Percentiles rank a stretch among this genome's conserved stretches.
Evolutionary conservation across 2,797 vertebrate genomes (phyloP).

Genomic region (Eulemur albifrons): DNA sequence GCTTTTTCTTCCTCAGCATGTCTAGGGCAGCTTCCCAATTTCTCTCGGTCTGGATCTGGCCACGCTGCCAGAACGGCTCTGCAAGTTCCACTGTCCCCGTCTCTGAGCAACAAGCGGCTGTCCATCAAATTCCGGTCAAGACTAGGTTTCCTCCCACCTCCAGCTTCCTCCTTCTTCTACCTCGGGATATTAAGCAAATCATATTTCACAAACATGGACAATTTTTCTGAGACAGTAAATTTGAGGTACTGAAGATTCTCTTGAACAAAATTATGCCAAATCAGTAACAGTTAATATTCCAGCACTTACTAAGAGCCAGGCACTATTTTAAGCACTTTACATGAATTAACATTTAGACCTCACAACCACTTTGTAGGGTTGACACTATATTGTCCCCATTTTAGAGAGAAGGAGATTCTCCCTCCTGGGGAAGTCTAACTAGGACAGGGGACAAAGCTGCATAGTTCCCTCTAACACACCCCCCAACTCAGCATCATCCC

Average conservation of each 20-base stretch:
- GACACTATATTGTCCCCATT: neutral
- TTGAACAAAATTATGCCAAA: slow-evolving; percentile 20
- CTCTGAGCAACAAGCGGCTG: neutral
- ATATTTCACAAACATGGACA: neutral
- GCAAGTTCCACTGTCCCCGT: neutral
- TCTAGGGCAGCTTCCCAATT: neutral
- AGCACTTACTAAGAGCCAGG: neutral
- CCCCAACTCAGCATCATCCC: accelerated
- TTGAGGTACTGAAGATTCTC: neutral
- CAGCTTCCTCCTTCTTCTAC: neutral
- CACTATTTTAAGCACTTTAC: neutral
- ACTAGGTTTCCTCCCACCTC: neutral
- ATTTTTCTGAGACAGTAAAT: neutral
- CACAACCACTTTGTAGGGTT: neutral
- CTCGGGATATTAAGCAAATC: neutral
- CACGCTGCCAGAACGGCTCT: neutral
- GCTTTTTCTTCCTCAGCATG: neutral
- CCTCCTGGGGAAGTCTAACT: neutral
- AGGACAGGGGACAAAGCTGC: neutral
- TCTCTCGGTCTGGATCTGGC: neutral
- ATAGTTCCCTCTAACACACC: neutral
- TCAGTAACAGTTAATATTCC: neutral
- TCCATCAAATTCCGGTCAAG: neutral
- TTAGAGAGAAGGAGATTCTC: neutral
- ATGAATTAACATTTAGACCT: neutral